Percentiles rank a stretch among this genome's conserved stretches.
phyloP scores from a whole-genome alignment of 2,113 vertebrate genomes.

The Scomber scombrus region DNA sequence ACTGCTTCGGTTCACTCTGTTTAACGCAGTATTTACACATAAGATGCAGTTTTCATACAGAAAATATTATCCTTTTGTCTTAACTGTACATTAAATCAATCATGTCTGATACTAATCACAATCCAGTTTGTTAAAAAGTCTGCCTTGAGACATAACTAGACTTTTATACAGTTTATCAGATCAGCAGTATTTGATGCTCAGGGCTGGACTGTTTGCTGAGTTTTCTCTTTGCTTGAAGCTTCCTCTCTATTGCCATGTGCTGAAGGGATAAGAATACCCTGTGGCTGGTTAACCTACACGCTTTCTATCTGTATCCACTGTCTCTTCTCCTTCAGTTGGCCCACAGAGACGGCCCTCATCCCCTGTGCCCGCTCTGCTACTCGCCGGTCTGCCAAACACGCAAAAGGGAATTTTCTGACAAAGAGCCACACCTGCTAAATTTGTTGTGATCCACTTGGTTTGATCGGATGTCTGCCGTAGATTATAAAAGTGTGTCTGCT shows the following conservation, averaged over 20 bases:
- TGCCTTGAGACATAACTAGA: slow-evolving; percentile 43
- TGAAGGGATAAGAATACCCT: slow-evolving; percentile 52
- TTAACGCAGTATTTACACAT: slow-evolving; percentile 18
- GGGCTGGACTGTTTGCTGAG: slow-evolving; percentile 73
- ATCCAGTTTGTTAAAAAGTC: slow-evolving; percentile 56
- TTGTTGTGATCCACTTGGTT: slow-evolving; percentile 29
- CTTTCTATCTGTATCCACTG: slow-evolving; percentile 45
- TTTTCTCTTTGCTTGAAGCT: slow-evolving; percentile 72
- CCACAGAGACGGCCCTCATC: slow-evolving; percentile 44
- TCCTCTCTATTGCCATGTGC: slow-evolving; percentile 56
- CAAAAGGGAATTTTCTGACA: slow-evolving; percentile 22
- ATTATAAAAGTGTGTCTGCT: slow-evolving; percentile 5
- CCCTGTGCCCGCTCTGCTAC: slow-evolving; percentile 43
- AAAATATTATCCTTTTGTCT: slow-evolving; percentile 1
- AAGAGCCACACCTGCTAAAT: neutral
- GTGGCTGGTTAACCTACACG: slow-evolving; percentile 61
- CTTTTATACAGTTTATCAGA: slow-evolving; percentile 63
- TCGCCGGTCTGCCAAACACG: slow-evolving; percentile 18
- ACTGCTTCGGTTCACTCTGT: slow-evolving; percentile 17
- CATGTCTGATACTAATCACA: slow-evolving; percentile 35
- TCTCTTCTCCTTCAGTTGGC: slow-evolving; percentile 17
- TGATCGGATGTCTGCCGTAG: slow-evolving; percentile 38
- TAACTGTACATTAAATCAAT: slow-evolving; percentile 44
- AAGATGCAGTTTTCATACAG: neutral
- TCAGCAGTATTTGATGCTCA: slow-evolving; percentile 73